phyloP scores from a whole-genome alignment of 2,888 invertebrate species.

The Brachyopa scutellaris region DNA sequence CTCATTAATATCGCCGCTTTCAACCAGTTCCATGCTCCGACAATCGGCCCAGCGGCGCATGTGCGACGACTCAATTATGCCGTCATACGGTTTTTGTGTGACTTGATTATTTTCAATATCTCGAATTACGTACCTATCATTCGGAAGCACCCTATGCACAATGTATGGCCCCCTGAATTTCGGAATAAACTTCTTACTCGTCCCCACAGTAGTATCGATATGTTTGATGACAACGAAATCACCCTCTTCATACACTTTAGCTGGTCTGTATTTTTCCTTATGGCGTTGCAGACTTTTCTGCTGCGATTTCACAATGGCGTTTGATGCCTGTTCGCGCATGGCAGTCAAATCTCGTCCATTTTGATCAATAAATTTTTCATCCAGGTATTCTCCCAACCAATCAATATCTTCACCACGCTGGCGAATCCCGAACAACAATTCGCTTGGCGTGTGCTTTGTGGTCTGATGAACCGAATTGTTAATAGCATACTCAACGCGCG shows the following conservation, averaged over 20 bases:
- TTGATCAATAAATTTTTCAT: not conserved
- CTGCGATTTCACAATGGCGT: not conserved
- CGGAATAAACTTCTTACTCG: not conserved
- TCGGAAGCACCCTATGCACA: not conserved
- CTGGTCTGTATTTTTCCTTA: not conserved
- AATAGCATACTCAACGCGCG: too few relatives aligned
- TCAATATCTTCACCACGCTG: not conserved
- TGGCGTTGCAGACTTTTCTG: not conserved
- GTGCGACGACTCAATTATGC: not conserved
- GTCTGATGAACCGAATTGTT: not conserved
- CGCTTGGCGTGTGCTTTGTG: not conserved
- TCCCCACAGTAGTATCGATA: not conserved
- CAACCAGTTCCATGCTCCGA: not conserved
- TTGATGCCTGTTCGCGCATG: not conserved
- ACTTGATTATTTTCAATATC: slow-evolving; percentile 1
- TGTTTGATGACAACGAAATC: too few relatives aligned
- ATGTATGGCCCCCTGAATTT: too few relatives aligned
- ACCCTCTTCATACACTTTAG: not conserved
- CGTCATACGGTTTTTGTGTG: not conserved
- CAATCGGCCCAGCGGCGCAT: not conserved
- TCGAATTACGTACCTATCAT: not conserved
- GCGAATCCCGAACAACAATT: not conserved
- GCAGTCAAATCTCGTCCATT: not conserved
- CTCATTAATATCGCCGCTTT: not conserved
- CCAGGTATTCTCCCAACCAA: not conserved